Conservation (phyloP, 2,797 vertebrate species). For the Sylvilagus floridanus region DNA sequence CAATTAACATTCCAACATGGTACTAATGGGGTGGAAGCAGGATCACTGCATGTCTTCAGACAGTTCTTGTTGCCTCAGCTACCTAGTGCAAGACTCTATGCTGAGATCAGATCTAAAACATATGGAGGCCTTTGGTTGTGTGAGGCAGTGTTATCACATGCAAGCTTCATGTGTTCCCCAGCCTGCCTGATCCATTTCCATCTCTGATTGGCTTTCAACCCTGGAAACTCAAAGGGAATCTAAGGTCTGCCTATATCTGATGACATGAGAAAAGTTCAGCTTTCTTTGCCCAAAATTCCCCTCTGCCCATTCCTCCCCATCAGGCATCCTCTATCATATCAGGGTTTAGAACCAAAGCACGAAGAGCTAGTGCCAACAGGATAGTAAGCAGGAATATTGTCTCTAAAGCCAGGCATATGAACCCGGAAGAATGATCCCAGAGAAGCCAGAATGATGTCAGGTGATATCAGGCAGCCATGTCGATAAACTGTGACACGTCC, state of each 20-base stretch:
- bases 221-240: background rate
- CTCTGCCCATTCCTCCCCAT: background rate
- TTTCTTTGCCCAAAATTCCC: background rate
- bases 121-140: conserved; percentile 9
- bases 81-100: background rate
- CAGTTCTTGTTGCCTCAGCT: conserved; percentile 42
- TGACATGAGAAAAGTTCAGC: conserved; percentile 36
- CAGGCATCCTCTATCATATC: background rate
- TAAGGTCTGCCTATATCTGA: conserved; percentile 33
- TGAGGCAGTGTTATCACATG: background rate
- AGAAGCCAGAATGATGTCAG: conserved; percentile 11
- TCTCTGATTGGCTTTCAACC: conserved; percentile 62
- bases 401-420: conserved; percentile 44
- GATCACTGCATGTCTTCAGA: background rate
- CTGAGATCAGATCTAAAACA: conserved; percentile 17
- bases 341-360: conserved; percentile 75
- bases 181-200: conserved; percentile 32
- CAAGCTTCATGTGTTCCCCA: background rate
- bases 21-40: background rate
- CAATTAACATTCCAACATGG: background rate
- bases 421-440: conserved; percentile 54
- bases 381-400: conserved; percentile 41
- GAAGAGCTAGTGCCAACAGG: conserved; percentile 53
- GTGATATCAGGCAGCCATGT: background rate
- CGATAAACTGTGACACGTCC: background rate